Conservation (phyloP, 2,797 vertebrate genomes). For the Sternotherus odoratus region DNA sequence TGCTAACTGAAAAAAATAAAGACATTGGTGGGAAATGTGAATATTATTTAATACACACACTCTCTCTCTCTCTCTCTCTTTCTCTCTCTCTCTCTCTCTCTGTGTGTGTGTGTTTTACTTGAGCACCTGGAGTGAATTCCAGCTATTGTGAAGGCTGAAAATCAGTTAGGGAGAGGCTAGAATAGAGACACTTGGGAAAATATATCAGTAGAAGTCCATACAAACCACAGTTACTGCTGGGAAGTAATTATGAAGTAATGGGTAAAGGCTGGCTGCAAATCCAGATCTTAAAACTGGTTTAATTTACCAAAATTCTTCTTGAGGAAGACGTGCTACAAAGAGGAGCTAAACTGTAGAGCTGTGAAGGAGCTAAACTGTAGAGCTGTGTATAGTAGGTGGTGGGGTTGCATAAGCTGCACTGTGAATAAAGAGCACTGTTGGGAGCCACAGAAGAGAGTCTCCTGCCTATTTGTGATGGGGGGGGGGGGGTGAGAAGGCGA, state of each 20-base stretch:
- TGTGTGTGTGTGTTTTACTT: neutral
- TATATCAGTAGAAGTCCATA: neutral
- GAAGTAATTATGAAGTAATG: neutral
- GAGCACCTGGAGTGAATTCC: neutral
- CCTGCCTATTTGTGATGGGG: too few species aligned
- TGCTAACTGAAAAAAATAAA: constrained; percentile 6
- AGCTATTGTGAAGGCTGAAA: constrained; percentile 8
- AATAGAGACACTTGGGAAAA: neutral
- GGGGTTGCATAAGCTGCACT: too few species aligned
- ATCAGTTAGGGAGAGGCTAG: neutral
- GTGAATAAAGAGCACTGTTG: too few species aligned
- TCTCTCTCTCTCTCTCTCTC: neutral
- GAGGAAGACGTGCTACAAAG: too few species aligned
- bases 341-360: too few species aligned
- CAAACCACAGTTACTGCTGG: neutral
- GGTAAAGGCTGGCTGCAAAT: constrained; percentile 17
- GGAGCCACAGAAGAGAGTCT: too few species aligned
- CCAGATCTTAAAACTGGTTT: constrained; percentile 24
- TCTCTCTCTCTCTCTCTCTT: neutral
- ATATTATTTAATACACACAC: neutral
- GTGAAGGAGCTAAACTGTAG: too few species aligned
- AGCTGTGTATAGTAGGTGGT: too few species aligned
- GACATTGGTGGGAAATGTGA: neutral
- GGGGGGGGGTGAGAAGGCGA: too few species aligned
- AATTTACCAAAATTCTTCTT: constrained; percentile 21